These are phyloP conservation scores for Porites lobata DNA, from an alignment of 92 coral and sea anemone species.

Conservation along the genomic window DNA sequence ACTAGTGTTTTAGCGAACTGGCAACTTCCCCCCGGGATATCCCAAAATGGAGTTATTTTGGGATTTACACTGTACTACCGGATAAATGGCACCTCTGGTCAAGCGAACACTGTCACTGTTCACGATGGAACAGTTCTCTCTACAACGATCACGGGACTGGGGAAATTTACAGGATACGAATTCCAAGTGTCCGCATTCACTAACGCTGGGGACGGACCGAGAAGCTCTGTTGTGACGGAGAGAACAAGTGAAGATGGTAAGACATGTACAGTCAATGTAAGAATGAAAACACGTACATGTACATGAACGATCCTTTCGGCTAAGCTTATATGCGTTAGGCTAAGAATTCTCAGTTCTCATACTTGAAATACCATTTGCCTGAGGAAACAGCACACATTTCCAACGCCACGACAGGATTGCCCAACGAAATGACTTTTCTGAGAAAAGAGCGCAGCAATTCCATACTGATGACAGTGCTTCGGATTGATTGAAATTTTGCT, in stretches of 20 bases:
- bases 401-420: no score
- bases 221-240: neutral
- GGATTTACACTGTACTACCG: conserved; percentile 22
- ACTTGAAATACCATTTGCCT: no score
- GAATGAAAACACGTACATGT: neutral
- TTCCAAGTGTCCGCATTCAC: conserved; percentile 52
- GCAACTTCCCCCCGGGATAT: conserved; percentile 15
- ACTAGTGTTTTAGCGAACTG: conserved; percentile 14
- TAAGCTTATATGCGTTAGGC: no score
- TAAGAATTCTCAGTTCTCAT: no score
- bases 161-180: conserved; percentile 6
- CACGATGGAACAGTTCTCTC: neutral
- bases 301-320: no score
- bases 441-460: no score
- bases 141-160: conserved; percentile 1
- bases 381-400: no score
- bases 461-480: no score
- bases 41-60: neutral
- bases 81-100: neutral
- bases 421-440: no score
- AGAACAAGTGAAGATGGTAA: conserved; percentile 5
- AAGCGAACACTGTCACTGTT: neutral
- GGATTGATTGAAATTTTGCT: no score
- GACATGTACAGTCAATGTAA: neutral
- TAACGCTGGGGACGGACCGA: conserved; percentile 30